These are phyloP conservation scores for Lepilemur septentrionalis DNA, from an alignment of 2,797 vertebrate species.

Conservation along the genomic window DNA sequence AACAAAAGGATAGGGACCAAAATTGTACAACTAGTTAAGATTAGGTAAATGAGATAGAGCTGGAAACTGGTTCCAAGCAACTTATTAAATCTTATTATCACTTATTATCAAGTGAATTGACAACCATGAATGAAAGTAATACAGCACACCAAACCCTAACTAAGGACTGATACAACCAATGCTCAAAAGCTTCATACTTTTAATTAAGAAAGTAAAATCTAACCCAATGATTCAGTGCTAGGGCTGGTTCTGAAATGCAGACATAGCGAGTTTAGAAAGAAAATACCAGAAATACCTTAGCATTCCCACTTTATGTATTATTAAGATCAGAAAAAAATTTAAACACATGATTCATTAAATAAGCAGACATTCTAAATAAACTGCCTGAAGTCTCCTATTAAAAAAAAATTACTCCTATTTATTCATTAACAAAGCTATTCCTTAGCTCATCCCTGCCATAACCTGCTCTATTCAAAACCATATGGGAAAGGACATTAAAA, in stretches of 20 bases:
- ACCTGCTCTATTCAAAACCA: constrained; percentile 89
- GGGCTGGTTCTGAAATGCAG: constrained; percentile 49
- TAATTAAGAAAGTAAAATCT: constrained; percentile 63
- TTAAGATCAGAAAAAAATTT: constrained; percentile 41
- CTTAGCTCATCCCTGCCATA: constrained; percentile 89
- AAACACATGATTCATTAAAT: constrained; percentile 74
- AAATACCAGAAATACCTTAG: constrained; percentile 53
- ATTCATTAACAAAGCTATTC: constrained; percentile 87
- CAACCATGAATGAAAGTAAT: constrained; percentile 38
- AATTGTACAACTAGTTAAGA: constrained; percentile 39
- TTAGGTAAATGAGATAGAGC: background rate
- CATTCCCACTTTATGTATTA: constrained; percentile 27
- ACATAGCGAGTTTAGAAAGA: constrained; percentile 48
- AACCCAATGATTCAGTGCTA: constrained; percentile 33
- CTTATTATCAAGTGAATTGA: constrained; percentile 46
- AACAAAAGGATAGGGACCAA: background rate
- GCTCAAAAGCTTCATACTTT: constrained; percentile 32
- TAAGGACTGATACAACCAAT: background rate
- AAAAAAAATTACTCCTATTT: constrained; percentile 84
- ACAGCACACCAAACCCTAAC: constrained; percentile 16
- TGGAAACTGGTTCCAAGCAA: constrained; percentile 40
- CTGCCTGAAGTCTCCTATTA: constrained; percentile 66
- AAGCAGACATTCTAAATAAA: constrained; percentile 75
- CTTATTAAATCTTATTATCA: constrained; percentile 55
- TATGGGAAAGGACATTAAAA: constrained; percentile 91